A percentile compares a stretch with the other conserved stretches of the same genome.
These are phyloP conservation scores for Deladenus siricidicola DNA, from an alignment of 2,888 invertebrate genomes.

Conservation along the genomic window DNA sequence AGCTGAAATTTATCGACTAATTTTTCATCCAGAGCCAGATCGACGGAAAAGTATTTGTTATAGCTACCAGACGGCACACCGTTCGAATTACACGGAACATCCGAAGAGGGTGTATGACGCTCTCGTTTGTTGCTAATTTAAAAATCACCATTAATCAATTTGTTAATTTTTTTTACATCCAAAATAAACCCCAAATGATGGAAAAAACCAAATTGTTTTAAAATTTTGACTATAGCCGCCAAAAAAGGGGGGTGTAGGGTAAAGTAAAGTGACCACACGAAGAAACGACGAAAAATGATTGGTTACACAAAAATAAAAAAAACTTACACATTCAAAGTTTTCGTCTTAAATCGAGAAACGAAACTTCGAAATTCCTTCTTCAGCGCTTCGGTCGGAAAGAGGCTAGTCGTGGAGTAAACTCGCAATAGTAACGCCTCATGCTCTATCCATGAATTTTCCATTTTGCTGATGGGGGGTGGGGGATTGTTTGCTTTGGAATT, in stretches of 20 bases:
- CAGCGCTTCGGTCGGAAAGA: slow-evolving; percentile 10
- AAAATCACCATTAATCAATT: no score
- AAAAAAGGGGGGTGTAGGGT: background rate
- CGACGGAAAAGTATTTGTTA: slow-evolving; percentile 10
- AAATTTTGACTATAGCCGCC: no score
- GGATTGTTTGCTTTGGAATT: no score
- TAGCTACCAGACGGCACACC: slow-evolving; percentile 17
- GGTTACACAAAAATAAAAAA: background rate
- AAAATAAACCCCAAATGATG: no score
- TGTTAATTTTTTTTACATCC: no score
- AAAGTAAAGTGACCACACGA: no score
- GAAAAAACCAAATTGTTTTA: no score
- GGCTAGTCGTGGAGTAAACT: slow-evolving; percentile 14
- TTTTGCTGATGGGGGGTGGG: background rate
- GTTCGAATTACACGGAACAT: slow-evolving; percentile 12
- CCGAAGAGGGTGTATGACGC: background rate
- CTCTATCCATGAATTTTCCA: slow-evolving; percentile 14
- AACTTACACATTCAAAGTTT: slow-evolving; percentile 1
- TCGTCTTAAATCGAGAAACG: slow-evolving; percentile 12
- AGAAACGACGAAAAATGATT: no score
- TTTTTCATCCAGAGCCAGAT: slow-evolving; percentile 4
- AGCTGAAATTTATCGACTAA: slow-evolving; percentile 15
- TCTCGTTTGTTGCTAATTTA: background rate
- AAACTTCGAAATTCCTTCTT: slow-evolving; percentile 20
- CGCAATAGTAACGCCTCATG: slow-evolving; percentile 15